phyloP scores from a whole-genome alignment of 2,113 vertebrate genomes.

The Calypte anna region DNA sequence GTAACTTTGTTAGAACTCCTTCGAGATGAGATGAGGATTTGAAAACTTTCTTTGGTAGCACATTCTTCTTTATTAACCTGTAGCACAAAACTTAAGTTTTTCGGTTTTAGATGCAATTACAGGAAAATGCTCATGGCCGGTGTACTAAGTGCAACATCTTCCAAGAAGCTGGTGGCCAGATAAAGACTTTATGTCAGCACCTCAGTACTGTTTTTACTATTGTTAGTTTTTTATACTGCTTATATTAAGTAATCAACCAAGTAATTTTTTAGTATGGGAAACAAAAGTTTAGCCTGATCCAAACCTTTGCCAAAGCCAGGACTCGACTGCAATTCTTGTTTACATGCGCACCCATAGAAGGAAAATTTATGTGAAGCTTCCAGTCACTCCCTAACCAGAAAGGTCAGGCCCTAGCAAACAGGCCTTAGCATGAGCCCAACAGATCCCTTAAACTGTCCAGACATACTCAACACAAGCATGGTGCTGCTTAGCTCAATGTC shows the following conservation, averaged over 20 bases:
- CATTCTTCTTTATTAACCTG: background rate
- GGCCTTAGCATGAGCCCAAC: background rate
- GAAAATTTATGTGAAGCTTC: background rate
- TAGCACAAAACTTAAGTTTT: background rate
- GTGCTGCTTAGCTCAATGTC: background rate
- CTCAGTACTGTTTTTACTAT: background rate
- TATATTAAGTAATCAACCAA: background rate
- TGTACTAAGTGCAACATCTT: background rate
- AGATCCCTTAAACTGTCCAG: background rate
- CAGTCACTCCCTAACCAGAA: background rate
- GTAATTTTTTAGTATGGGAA: background rate
- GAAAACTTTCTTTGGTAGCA: background rate
- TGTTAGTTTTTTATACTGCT: background rate
- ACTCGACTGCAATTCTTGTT: background rate
- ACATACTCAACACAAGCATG: rapidly evolving
- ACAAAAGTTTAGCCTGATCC: background rate
- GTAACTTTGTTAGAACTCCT: constrained; percentile 3
- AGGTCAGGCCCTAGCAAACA: background rate
- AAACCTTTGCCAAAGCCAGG: background rate
- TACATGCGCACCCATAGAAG: background rate
- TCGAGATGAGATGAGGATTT: background rate
- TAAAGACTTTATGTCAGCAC: background rate
- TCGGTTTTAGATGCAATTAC: background rate
- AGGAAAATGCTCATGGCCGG: background rate
- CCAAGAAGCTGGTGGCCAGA: background rate